Evolutionary conservation across 2,113 vertebrate species (phyloP), one percentile per base, ranked within the genome.

Genomic region (Pardalotus punctatus): DNA sequence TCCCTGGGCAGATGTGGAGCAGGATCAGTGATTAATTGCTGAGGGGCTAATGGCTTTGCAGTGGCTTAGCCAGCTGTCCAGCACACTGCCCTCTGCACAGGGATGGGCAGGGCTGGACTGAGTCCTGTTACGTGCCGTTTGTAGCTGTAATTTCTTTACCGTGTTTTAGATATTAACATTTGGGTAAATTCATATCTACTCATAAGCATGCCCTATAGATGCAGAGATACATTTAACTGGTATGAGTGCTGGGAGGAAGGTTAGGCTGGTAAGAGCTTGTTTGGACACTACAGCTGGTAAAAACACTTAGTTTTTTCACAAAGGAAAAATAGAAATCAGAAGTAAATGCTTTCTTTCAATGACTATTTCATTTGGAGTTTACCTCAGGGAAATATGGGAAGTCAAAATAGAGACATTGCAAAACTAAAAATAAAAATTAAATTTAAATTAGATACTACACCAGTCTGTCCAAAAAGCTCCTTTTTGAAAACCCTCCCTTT

Each of bases 11-110:
- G 90, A 86, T 80, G 90, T 90, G 82, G 88, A 88, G 35, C 58
- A 58, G 90, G 82, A 86, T 80, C 90, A 83, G 80, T 27, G 8
- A 81, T 91, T 88, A 92, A 83, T 77, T 92, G 80, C 76, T 92
- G 56, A 14, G 77, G 82, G 45, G 58, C 86, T 90, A 29, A 88
- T 90, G 70, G 72, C 82, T 96, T 93, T 80, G 76, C 58, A 33
- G 90, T 36, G 70, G 85, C 60, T 91, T 81, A 86, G 82, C 82
- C 94, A 92, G 86, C 90, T 90, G 91, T 71, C 82, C 80, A 83
- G 72, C 51, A 54, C 24, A 60, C 36, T 78, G 76, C 77, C 76
- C 93, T 93, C 51, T 24, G 3, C 56, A 18, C 54, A 16, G 35
- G 33, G 12, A 24, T 43, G 67, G 35, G 21, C 11, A 56, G 29